Conservation (phyloP, 2,113 vertebrate genomes). For the Raja brachyura region DNA sequence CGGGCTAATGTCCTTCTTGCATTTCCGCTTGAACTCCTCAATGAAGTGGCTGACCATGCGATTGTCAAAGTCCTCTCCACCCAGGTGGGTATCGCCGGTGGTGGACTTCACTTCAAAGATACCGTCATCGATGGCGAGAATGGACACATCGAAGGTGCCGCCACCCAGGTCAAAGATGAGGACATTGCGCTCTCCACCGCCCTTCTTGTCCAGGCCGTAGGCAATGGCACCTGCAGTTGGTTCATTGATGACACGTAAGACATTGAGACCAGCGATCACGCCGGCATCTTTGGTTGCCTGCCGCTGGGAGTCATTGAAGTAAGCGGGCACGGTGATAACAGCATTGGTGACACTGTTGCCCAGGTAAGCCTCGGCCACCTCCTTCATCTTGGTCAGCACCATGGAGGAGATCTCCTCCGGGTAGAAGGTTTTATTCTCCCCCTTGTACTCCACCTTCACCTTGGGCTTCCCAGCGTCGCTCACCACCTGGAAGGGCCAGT, state of each 20-base stretch:
- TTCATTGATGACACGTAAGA: slow-evolving; percentile 43
- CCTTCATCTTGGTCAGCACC: slow-evolving; percentile 39
- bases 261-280: slow-evolving; percentile 42
- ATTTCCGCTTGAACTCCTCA: slow-evolving; percentile 73
- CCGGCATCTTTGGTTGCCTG: slow-evolving; percentile 44
- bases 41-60: slow-evolving; percentile 74
- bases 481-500: slow-evolving; percentile 39
- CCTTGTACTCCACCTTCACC: slow-evolving; percentile 35
- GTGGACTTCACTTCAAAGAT: slow-evolving; percentile 77
- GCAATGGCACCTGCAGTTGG: slow-evolving; percentile 36
- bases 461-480: not conserved
- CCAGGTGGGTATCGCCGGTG: slow-evolving; percentile 68
- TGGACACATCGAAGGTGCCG: slow-evolving; percentile 53
- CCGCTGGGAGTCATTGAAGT: slow-evolving; percentile 45
- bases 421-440: slow-evolving; percentile 39
- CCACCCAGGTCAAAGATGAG: not conserved
- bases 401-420: slow-evolving; percentile 41
- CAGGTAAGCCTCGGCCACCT: slow-evolving; percentile 41
- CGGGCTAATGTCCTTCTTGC: slow-evolving; percentile 65
- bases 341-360: slow-evolving; percentile 42
- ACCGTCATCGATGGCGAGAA: slow-evolving; percentile 71
- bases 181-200: not conserved
- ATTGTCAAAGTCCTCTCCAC: slow-evolving; percentile 74
- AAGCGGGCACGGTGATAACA: slow-evolving; percentile 45
- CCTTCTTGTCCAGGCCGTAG: slow-evolving; percentile 4